Percentiles rank a stretch among this genome's conserved stretches.
phyloP scores from a whole-genome alignment of 2,797 vertebrate genomes.

The Syngnathus rostellatus region DNA sequence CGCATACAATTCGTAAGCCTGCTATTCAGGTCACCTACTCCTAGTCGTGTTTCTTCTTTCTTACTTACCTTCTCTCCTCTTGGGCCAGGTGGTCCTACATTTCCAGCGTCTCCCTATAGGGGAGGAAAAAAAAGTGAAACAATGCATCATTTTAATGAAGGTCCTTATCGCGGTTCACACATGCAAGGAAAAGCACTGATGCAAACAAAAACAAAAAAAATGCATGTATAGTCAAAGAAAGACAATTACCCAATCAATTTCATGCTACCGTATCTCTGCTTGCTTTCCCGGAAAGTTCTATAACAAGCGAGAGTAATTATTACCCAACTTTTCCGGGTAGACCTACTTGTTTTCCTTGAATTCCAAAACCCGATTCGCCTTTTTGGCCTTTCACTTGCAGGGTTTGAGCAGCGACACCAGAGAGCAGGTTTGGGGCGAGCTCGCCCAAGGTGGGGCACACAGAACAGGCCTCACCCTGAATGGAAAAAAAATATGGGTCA shows the following conservation, averaged over 20 bases:
- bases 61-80: constrained; percentile 80
- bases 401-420: constrained; percentile 12
- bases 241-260: constrained; percentile 13
- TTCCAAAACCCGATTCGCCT: constrained; percentile 44
- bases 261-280: background rate
- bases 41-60: constrained; percentile 11
- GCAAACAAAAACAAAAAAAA: constrained; percentile 22
- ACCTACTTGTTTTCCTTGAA: constrained; percentile 73
- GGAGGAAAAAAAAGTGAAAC: constrained; percentile 14
- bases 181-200: constrained; percentile 18
- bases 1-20: constrained; percentile 24
- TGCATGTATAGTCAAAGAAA: constrained; percentile 7
- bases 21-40: constrained; percentile 37
- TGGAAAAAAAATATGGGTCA: background rate
- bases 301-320: background rate
- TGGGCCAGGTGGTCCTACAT: constrained; percentile 64
- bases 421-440: constrained; percentile 26
- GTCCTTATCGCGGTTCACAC: constrained; percentile 26
- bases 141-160: constrained; percentile 29
- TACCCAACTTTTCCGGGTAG: background rate
- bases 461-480: constrained; percentile 80
- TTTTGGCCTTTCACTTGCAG: constrained; percentile 47
- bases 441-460: constrained; percentile 61
- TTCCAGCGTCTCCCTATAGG: constrained; percentile 63
- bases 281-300: constrained; percentile 6